These are phyloP conservation scores for Desmodus rotundus DNA, from an alignment of 2,113 vertebrate genomes.

Conservation along the genomic window DNA sequence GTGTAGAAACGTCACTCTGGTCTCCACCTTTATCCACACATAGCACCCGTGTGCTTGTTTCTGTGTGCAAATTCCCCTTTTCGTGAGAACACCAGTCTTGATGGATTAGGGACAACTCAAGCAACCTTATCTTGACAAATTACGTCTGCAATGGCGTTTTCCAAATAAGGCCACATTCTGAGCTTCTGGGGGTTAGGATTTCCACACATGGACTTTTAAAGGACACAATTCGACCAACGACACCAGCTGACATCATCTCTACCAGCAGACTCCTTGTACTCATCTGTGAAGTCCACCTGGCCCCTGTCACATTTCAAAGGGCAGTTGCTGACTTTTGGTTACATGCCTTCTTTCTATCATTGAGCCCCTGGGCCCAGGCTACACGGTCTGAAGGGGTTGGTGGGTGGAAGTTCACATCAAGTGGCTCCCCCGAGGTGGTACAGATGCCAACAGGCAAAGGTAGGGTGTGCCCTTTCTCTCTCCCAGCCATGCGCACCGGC, in stretches of 20 bases:
- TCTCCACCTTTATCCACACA: accelerated
- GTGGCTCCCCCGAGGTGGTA: neutral
- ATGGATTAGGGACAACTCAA: neutral
- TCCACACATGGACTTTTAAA: neutral
- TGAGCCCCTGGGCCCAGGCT: neutral
- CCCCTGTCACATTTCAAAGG: accelerated
- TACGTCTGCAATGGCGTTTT: neutral
- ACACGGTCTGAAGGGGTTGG: accelerated
- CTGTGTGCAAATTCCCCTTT: neutral
- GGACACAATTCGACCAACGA: accelerated
- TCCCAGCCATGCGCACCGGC: accelerated
- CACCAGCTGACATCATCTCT: no score
- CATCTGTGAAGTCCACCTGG: accelerated
- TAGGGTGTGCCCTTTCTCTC: accelerated
- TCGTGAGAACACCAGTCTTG: neutral
- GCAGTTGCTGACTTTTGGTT: neutral
- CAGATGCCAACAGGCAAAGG: accelerated
- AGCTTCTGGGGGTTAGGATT: neutral
- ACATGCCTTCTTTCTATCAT: neutral
- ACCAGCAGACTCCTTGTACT: accelerated
- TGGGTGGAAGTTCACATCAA: accelerated
- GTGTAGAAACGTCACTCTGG: accelerated
- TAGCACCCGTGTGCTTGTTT: no score
- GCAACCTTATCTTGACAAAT: neutral
- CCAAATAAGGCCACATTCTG: neutral